Conservation (phyloP, 2,113 vertebrate genomes). For the Arizona elegans region DNA sequence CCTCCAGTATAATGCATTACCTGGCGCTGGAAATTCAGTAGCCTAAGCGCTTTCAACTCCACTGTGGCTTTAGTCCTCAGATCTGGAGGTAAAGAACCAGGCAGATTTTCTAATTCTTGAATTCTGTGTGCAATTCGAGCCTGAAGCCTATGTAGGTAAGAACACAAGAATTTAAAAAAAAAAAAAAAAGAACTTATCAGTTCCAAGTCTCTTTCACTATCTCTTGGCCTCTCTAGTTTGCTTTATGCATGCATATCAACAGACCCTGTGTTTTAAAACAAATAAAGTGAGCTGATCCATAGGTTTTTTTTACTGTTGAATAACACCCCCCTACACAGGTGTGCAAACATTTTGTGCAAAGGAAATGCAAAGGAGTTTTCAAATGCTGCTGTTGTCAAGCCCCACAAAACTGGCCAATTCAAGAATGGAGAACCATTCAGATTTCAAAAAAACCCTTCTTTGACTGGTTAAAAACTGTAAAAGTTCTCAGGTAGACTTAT, state of each 20-base stretch:
- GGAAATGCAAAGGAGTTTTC: not conserved
- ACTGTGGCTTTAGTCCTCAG: conserved; percentile 96
- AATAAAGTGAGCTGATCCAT: not conserved
- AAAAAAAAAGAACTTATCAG: not conserved
- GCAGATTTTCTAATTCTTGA: conserved; percentile 95
- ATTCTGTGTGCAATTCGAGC: conserved; percentile 97
- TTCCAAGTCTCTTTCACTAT: not conserved
- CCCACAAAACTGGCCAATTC: not conserved
- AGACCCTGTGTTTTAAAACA: not conserved
- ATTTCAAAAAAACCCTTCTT: not conserved
- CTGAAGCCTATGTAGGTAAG: conserved; percentile 79
- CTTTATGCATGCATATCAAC: too few species aligned
- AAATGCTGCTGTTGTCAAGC: not conserved
- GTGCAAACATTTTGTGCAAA: not conserved
- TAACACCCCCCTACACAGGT: not conserved
- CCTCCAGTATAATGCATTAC: conserved; percentile 67
- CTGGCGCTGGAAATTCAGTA: conserved; percentile 98
- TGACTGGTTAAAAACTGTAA: not conserved
- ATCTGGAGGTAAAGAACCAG: conserved; percentile 92
- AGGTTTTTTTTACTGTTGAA: not conserved
- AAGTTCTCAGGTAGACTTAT: not conserved
- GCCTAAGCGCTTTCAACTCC: conserved; percentile 92
- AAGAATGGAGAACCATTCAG: not conserved
- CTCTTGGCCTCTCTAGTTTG: not conserved
- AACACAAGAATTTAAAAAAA: not conserved